These are phyloP conservation scores for Ochropacha duplaris DNA, from an alignment of 2,888 invertebrate species.

Conservation along the genomic window DNA sequence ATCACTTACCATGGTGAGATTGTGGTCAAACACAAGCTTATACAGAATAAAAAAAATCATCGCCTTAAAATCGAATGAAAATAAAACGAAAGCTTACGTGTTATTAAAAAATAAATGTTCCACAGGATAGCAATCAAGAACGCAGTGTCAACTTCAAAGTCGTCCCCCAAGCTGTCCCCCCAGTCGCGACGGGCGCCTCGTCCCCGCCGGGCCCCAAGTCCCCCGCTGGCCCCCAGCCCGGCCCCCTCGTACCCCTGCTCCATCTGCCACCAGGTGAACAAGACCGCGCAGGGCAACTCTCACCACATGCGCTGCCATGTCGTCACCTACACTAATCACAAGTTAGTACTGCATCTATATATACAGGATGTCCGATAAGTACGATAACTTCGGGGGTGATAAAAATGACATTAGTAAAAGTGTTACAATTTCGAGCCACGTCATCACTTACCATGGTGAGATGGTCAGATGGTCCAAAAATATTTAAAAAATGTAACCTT, in stretches of 20 bases:
- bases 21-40: too few species aligned
- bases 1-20: too few species aligned
- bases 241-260: conserved; percentile 16
- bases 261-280: conserved; percentile 25
- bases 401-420: too few species aligned
- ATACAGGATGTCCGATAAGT: too few species aligned
- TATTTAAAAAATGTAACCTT: too few species aligned
- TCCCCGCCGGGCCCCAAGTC: not conserved
- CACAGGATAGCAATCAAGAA: conserved; percentile 14
- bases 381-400: too few species aligned
- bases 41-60: too few species aligned
- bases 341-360: conserved; percentile 25
- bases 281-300: conserved; percentile 12
- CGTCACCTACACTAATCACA: conserved; percentile 26
- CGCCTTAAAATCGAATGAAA: too few species aligned
- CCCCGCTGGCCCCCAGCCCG: not conserved
- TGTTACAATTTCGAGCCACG: too few species aligned
- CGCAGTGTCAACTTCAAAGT: conserved; percentile 1
- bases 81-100: too few species aligned
- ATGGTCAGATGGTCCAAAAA: too few species aligned
- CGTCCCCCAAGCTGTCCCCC: conserved; percentile 4
- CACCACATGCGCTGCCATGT: conserved; percentile 29
- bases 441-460: too few species aligned
- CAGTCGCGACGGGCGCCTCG: conserved; percentile 2
- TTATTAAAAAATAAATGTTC: not conserved